Conservation (phyloP, 2,113 vertebrate genomes). For the Eptesicus fuscus region DNA sequence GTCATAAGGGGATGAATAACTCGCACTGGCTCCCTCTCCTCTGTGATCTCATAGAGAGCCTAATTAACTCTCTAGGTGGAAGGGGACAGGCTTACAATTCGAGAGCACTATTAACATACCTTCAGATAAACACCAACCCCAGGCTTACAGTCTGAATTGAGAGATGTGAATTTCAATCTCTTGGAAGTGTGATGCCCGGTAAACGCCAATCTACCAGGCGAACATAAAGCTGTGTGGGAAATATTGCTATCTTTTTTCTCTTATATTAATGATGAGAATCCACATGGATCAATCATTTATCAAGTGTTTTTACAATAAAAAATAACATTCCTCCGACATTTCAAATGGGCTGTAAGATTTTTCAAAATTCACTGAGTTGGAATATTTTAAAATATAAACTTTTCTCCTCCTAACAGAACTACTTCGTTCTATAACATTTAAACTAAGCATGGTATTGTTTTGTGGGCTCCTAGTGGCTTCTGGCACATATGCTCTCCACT, state of each 20-base stretch:
- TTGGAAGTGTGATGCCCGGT: conserved; percentile 3
- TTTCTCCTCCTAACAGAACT: background rate
- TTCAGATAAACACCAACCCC: conserved; percentile 54
- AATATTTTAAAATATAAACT: conserved; percentile 9
- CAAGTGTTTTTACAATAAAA: conserved; percentile 43
- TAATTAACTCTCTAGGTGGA: conserved; percentile 90
- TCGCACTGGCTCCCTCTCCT: conserved; percentile 85
- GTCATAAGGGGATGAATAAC: conserved; percentile 97
- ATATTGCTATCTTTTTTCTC: background rate
- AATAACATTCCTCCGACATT: background rate
- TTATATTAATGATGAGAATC: conserved; percentile 45
- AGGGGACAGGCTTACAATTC: conserved; percentile 74
- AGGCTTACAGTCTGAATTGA: conserved; percentile 51
- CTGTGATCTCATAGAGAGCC: conserved; percentile 86
- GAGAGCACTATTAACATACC: conserved; percentile 70
- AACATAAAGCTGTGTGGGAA: background rate
- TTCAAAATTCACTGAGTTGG: background rate
- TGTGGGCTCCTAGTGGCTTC: background rate
- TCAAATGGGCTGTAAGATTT: conserved; percentile 18
- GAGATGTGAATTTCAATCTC: conserved; percentile 53
- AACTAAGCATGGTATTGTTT: background rate
- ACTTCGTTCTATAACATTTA: background rate
- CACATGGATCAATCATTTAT: background rate
- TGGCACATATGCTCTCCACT: background rate
- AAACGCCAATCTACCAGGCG: background rate